Base-by-base conservation (phyloP, 2,113 vertebrate genomes). In the Eptesicus fuscus region DNA sequence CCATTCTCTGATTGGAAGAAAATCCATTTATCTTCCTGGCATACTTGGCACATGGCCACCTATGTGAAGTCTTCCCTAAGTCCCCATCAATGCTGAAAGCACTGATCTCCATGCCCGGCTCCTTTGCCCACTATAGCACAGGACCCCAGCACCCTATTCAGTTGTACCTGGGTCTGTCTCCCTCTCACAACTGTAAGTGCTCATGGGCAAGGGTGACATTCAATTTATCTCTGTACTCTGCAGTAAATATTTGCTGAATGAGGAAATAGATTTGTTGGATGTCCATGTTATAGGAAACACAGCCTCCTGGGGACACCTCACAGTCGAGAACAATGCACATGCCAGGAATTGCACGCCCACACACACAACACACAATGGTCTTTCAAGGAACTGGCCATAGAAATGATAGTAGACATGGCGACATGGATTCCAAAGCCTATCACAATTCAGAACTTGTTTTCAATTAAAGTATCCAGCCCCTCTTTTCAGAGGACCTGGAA, bases 71-170 rank as follows among this genome's bases (percentile, higher is more conserved):
- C 71, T 35, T 20, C 67, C 65, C 42, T 10, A 10, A 53, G 44
- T 9, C 9, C 32, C n/a, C 14, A 13, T 78, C 71, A 7, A 5
- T 0, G 2, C 12, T 18, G 44, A 6, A 9, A 4, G 23, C 63
- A 59, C 4, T 9, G 17, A 30, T 35, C 0, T 16, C 63, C 7
- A 3, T 0, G 11, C 18, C 22, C 61, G n/a, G 20, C 2, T 11
- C 13, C 63, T 14, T 0, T 7, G 35, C 2, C 7, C 42, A 20
- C 37, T 0, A 1, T 0, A n/a, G 79, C 70, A 5, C 37, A 18
- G 20, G 56, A 65, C 23, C 16, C 16, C 4, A 0, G 44, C 13
- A 16, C 22, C 71, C 49, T 32, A 8, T 9, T 69, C 51, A 76
- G 25, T 22, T 51, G 56, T 59, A 1, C 20, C 1, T 0, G 42